Base-by-base conservation (phyloP, 2,797 vertebrate genomes). In the Ctenochaetus hawaiiensis region DNA sequence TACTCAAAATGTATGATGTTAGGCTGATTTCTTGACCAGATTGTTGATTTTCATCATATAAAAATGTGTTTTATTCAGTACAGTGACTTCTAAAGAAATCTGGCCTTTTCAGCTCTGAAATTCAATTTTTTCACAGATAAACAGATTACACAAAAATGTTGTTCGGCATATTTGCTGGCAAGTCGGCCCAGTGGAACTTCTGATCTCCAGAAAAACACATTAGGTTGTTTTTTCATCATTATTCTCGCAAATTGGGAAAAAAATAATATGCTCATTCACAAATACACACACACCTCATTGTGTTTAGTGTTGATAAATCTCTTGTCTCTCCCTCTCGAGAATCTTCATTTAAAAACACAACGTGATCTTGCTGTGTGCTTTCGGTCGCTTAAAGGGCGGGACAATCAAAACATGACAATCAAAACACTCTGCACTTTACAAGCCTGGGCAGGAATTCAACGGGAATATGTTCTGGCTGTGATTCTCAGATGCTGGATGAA, bases 341-440 rank as follows among this genome's bases (percentile, higher is more conserved):
- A 68, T 64, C 43, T 73, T 57, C 13, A 41, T 69, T 77, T 39
- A 60, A 81, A 81, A 68, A 80, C 79, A 77, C 67, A 59, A 23
- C 39, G 17, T 54, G 56, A 71, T 78, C 80, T 52, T 0, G 45
- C 62, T 58, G 64, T 56, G 63, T 77, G 66, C 67, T 44, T 71
- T 48, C 11, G 3, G 71, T 70, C 74, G 65, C 75, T 75, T 61
- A 81, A 80, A 83, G 78, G 77, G 75, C 23, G 34, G 73, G 54
- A 81, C 75, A 11, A 73, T 43, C 78, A 78, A 23, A 78, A 81
- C 45, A 81, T 66, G 77, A 75, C 84, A 83, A 74, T 78, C 65
- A 73, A 52, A 87, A 69, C 16, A 54, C 43, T 56, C n/a, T 30
- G 52, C 43, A 69, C 37, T 72, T 72, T 49, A 16, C 22, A 62